A percentile compares a stretch with the other conserved stretches of the same genome.
Conservation (phyloP, 1,140 invertebrate species). For the Lordiphosa mommai region DNA sequence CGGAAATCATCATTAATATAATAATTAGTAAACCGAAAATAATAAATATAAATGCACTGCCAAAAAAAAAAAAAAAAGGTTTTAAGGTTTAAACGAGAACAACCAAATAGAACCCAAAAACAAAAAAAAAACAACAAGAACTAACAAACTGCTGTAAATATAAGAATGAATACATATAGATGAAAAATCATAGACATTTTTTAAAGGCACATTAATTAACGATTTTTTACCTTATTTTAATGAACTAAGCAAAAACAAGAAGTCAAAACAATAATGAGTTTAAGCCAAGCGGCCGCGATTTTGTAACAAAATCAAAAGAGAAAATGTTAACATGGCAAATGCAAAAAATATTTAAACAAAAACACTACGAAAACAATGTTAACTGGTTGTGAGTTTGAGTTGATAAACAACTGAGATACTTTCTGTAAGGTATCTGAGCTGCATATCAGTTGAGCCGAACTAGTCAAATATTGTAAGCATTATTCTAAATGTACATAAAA, state of each 20-base stretch:
- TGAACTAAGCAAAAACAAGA: slow-evolving; percentile 46
- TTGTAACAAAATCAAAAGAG: slow-evolving; percentile 73
- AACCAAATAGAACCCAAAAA: slow-evolving; percentile 26
- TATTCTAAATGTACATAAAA: slow-evolving; percentile 78
- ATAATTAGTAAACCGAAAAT: slow-evolving; percentile 59
- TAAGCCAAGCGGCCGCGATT: slow-evolving; percentile 47
- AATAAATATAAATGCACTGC: slow-evolving; percentile 78
- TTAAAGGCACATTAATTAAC: slow-evolving; percentile 74
- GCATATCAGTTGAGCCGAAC: slow-evolving; percentile 37
- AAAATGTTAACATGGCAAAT: slow-evolving; percentile 74
- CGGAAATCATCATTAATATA: slow-evolving; percentile 41
- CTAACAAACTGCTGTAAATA: slow-evolving; percentile 71
- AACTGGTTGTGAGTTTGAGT: slow-evolving; percentile 58
- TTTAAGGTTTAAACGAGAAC: slow-evolving; percentile 24
- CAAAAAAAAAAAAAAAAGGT: slow-evolving; percentile 64
- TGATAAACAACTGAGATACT: slow-evolving; percentile 35
- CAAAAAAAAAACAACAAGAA: slow-evolving; percentile 13
- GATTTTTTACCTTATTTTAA: slow-evolving; percentile 76
- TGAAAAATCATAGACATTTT: slow-evolving; percentile 70
- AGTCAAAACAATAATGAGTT: slow-evolving; percentile 23
- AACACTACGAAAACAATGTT: slow-evolving; percentile 16
- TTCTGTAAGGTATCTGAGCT: slow-evolving; percentile 28
- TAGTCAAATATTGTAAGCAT: slow-evolving; percentile 61
- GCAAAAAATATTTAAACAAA: slow-evolving; percentile 10
- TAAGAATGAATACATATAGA: slow-evolving; percentile 78